Conservation (phyloP, 2,888 invertebrate genomes). For the Lagria hirta region DNA sequence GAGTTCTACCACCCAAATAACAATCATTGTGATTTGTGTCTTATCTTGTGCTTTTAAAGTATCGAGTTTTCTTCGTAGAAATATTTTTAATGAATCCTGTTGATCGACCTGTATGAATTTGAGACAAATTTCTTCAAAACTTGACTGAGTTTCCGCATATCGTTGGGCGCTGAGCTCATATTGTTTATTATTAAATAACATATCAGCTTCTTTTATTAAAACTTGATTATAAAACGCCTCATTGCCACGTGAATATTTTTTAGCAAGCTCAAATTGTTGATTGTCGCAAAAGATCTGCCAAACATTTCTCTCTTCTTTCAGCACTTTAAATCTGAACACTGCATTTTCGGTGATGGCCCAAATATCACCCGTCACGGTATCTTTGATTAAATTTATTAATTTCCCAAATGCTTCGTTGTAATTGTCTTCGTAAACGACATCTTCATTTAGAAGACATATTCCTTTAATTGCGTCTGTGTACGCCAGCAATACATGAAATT, state of each 20-base stretch:
- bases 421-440: slow-evolving; percentile 82
- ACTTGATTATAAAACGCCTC: slow-evolving; percentile 81
- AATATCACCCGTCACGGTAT: slow-evolving; percentile 72
- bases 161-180: slow-evolving; percentile 83
- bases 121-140: slow-evolving; percentile 92
- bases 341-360: slow-evolving; percentile 86
- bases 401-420: slow-evolving; percentile 80
- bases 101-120: slow-evolving; percentile 81
- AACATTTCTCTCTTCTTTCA: slow-evolving; percentile 80
- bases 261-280: slow-evolving; percentile 83
- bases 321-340: slow-evolving; percentile 83
- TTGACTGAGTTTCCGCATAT: slow-evolving; percentile 86
- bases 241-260: slow-evolving; percentile 79
- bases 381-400: slow-evolving; percentile 77
- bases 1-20: slow-evolving; percentile 93
- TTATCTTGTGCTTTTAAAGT: slow-evolving; percentile 72
- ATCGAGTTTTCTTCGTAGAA: slow-evolving; percentile 80
- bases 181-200: slow-evolving; percentile 74
- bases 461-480: slow-evolving; percentile 83
- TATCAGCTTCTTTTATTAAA: slow-evolving; percentile 84
- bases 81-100: slow-evolving; percentile 84
- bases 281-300: slow-evolving; percentile 88
- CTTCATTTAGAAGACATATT: slow-evolving; percentile 81
- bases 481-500: slow-evolving; percentile 86
- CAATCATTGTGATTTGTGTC: slow-evolving; percentile 88